Evolutionary conservation across 2,888 invertebrate genomes (phyloP).

Genomic region (Drosophila ezoana): DNA sequence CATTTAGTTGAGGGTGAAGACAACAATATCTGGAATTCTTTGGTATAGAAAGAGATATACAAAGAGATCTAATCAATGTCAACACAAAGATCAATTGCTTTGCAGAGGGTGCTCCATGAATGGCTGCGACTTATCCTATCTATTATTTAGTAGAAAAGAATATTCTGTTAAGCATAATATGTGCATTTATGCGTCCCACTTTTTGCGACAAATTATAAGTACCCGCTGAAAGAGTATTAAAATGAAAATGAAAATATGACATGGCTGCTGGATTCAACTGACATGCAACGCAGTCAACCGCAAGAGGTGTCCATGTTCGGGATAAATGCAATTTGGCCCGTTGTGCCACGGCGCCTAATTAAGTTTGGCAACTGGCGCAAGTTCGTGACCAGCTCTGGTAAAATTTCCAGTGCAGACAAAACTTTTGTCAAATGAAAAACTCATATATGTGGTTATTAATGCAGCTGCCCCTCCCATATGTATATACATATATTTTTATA

Average conservation of each 20-base stretch:
- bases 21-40: too few species aligned
- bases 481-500: too few species aligned
- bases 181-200: too few species aligned
- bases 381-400: slow-evolving; percentile 3
- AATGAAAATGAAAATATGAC: background rate
- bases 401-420: slow-evolving; percentile 20
- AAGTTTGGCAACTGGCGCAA: slow-evolving; percentile 44
- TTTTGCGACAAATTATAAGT: background rate
- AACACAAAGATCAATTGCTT: too few species aligned
- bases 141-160: too few species aligned
- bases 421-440: slow-evolving; percentile 50
- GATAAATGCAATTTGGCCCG: slow-evolving; percentile 64
- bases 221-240: background rate
- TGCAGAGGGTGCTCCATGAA: too few species aligned
- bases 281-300: background rate
- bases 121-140: too few species aligned
- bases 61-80: too few species aligned
- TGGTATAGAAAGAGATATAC: too few species aligned
- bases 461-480: background rate
- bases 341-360: slow-evolving; percentile 57
- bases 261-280: background rate
- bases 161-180: too few species aligned
- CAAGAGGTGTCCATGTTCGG: slow-evolving; percentile 31
- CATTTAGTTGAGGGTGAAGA: too few species aligned
- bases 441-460: slow-evolving; percentile 29